Base-by-base conservation (phyloP, 2,888 invertebrate species). In the Amorpha juglandis region DNA sequence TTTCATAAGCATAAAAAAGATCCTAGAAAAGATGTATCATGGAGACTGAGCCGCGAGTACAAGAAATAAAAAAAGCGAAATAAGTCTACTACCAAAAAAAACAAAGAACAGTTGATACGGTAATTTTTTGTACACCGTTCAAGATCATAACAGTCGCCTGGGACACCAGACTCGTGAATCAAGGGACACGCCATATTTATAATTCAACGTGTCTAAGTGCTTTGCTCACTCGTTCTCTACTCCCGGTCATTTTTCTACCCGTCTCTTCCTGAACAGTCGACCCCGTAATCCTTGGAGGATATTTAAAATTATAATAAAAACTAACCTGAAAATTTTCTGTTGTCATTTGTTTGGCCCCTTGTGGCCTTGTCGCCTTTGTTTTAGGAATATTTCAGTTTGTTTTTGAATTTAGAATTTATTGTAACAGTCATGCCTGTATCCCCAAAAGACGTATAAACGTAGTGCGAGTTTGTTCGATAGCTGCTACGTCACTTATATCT, bases 151-250 rank as follows among this genome's bases (percentile, higher is more conserved):
- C n/a, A 35, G n/a, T 33, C 16, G 7, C 19, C 42, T 12, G 52
- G 33, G 52, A 53, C 50, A 42, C 63, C 70, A 58, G 79, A 75
- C 75, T 73, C 70, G 66, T 48, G 69, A 73, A 77, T 76, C 73
- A 73, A 76, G 78, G 74, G 69, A 71, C 72, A 71, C 52, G 68
- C 69, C 74, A 78, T 75, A 80, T 81, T 75, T 75, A 82, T 81
- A 76, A 81, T 81, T 82, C 82, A 82, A 70, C 63, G 63, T 70
- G 69, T 74, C 72, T 77, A 77, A 77, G 74, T 74, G 75, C 65
- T 68, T 68, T 65, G 67, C 68, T 72, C 68, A 63, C 69, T 64
- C 70, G 66, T 70, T 67, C 27, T 1, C 27, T 47, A 21, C 45
- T 58, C 66, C 52, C 62, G 35, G 58, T 53, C 62, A 64, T 67